Percentiles rank a stretch among this genome's conserved stretches.
These are phyloP conservation scores for Xerus rutilus DNA, from an alignment of 2,797 vertebrate genomes.

Conservation along the genomic window DNA sequence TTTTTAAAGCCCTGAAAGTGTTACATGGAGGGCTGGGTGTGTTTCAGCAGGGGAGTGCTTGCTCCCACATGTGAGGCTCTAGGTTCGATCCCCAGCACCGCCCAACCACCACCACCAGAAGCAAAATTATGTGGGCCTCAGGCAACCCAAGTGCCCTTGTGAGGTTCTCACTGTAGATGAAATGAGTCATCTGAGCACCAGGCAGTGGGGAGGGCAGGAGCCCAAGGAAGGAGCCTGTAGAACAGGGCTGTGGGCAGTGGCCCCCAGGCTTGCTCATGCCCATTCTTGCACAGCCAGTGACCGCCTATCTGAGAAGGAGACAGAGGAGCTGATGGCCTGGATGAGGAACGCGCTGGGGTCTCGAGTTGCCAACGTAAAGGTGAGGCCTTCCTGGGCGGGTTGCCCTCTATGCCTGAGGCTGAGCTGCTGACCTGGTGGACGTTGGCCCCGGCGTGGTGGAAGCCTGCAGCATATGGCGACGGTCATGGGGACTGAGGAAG, in stretches of 20 bases:
- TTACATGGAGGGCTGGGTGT: background rate
- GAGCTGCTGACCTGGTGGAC: background rate
- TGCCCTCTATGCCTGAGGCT: no score
- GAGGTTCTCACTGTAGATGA: background rate
- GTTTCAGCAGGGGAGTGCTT: no score
- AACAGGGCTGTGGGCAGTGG: fast-evolving
- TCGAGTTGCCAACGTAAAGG: conserved; percentile 94
- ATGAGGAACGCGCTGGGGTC: conserved; percentile 95
- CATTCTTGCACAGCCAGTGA: conserved; percentile 88
- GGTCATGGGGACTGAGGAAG: background rate
- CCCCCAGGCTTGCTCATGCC: background rate
- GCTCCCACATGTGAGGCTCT: no score
- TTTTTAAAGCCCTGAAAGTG: background rate
- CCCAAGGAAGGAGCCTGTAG: background rate
- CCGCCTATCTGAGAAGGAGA: conserved; percentile 91
- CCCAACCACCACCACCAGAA: no score
- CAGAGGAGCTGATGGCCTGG: conserved; percentile 96
- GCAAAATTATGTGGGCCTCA: no score
- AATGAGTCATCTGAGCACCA: background rate
- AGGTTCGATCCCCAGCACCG: no score
- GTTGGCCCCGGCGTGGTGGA: fast-evolving
- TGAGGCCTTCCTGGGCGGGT: conserved; percentile 69
- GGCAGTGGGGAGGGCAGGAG: background rate
- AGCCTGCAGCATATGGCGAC: background rate
- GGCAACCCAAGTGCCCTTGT: background rate